Evolutionary conservation across 2,113 vertebrate species (phyloP), one percentile per base, ranked within the genome.

Genomic region (Amblyopsis rosae): DNA sequence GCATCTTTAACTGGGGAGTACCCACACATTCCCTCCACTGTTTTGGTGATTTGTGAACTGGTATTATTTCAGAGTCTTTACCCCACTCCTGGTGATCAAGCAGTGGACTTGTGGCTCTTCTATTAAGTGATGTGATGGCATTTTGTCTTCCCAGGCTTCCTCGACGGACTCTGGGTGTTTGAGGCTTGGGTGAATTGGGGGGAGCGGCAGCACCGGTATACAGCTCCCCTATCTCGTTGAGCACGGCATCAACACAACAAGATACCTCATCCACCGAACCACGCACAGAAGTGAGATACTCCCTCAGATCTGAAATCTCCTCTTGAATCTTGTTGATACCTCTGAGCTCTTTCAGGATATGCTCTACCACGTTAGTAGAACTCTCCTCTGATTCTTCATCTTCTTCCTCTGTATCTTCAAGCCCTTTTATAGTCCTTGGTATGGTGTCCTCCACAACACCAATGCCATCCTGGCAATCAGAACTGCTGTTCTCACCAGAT

Each of bases 221-320:
- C 10, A 98, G 82, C 16, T 95, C 96, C 80, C 95, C 96, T 73
- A 99, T 98, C 90, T 96, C 97, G 63, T 91, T 96, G 69, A 99
- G 89, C 15, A 99, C 96, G 0, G 95, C 94, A 82, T 99, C 97
- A 1, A 99, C 95, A 3, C 96, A 98, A 79, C 91, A 96, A 19
- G 96, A 99, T 10, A 98, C 96, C 86, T 99, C 96, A 69, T 98
- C 97, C 77, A 99, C 96, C 0, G 98, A 99, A 49, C 96, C 96
- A 62, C 92, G 94, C 53, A 99, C 95, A 65, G 96, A 94, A 32
- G 90, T 94, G 69, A 99, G 88, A 78, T 99, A 97, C 69, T 96
- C 92, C 61, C 90, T 94, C 54, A 99, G 91, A 79, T 98, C 98
- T 5, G 96, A 96, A 63, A 99, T 98, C 90, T 99, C 97, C 2